A percentile compares a stretch with the other conserved stretches of the same genome.
These are phyloP conservation scores for Zelleria hepariella DNA, from an alignment of 2,888 invertebrate species.

Conservation along the genomic window DNA sequence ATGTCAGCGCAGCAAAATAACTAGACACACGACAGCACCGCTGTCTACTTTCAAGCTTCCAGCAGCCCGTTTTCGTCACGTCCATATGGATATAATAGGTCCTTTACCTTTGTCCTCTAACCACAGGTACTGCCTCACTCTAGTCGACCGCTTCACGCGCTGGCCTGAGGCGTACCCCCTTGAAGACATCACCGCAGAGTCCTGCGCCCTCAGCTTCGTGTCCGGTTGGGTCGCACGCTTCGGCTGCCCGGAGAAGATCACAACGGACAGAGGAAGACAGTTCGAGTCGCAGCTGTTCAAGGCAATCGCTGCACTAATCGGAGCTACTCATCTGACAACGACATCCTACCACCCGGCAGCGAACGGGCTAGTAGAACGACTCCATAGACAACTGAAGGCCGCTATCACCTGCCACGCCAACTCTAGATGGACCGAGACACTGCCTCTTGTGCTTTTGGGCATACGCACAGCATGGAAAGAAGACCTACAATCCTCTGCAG, in stretches of 20 bases:
- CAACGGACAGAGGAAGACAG: slow-evolving; percentile 26
- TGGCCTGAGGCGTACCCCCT: slow-evolving; percentile 30
- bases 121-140: too few species aligned
- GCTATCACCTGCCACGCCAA: slow-evolving; percentile 17
- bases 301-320: slow-evolving; percentile 14
- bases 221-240: slow-evolving; percentile 25
- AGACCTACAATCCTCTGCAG: slow-evolving; percentile 16
- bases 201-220: slow-evolving; percentile 22
- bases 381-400: slow-evolving; percentile 17
- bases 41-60: background rate
- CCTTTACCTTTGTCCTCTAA: too few species aligned
- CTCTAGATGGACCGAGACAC: slow-evolving; percentile 16
- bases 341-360: slow-evolving; percentile 12
- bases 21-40: background rate
- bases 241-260: slow-evolving; percentile 24
- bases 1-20: background rate
- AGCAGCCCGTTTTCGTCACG: background rate
- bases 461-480: slow-evolving; percentile 21
- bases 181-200: slow-evolving; percentile 23
- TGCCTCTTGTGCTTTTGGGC: slow-evolving; percentile 21
- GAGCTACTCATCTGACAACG: slow-evolving; percentile 14
- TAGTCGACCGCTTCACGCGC: too few species aligned
- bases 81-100: background rate
- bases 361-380: slow-evolving; percentile 18
- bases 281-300: slow-evolving; percentile 16